phyloP scores from a whole-genome alignment of 2,888 invertebrate species.

The Clepsis dumicolana region DNA sequence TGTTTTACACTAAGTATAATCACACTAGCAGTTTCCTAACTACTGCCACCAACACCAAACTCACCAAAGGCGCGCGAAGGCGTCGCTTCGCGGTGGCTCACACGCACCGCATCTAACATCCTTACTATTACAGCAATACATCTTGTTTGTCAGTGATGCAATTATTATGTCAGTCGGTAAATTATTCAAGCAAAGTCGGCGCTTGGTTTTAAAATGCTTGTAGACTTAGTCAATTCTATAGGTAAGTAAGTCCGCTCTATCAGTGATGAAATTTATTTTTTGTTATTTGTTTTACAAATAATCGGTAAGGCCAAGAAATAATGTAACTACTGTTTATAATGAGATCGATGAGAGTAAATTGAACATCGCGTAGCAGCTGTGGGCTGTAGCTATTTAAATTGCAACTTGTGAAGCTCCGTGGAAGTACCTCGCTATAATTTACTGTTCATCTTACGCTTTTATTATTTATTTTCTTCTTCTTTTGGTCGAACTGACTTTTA shows the following conservation, averaged over 20 bases:
- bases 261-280: too few relatives aligned
- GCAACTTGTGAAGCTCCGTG: too few relatives aligned
- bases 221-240: neutral
- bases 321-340: neutral
- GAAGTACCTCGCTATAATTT: too few relatives aligned
- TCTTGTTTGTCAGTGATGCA: constrained; percentile 54
- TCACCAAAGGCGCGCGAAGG: neutral
- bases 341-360: too few relatives aligned
- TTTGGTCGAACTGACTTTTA: neutral
- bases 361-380: too few relatives aligned
- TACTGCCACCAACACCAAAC: constrained; percentile 42
- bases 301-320: too few relatives aligned
- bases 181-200: neutral
- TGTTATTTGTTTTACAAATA: too few relatives aligned
- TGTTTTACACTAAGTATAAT: too few relatives aligned
- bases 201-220: constrained; percentile 17
- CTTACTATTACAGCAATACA: constrained; percentile 59
- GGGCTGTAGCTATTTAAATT: too few relatives aligned
- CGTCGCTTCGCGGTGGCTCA: constrained; percentile 47
- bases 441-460: too few relatives aligned
- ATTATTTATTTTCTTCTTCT: neutral
- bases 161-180: constrained; percentile 56
- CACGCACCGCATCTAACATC: constrained; percentile 53
- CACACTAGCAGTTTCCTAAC: constrained; percentile 54
- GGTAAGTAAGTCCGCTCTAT: neutral